Conservation (phyloP, 2,113 vertebrate species). For the Epinephelus cyanopodus region DNA sequence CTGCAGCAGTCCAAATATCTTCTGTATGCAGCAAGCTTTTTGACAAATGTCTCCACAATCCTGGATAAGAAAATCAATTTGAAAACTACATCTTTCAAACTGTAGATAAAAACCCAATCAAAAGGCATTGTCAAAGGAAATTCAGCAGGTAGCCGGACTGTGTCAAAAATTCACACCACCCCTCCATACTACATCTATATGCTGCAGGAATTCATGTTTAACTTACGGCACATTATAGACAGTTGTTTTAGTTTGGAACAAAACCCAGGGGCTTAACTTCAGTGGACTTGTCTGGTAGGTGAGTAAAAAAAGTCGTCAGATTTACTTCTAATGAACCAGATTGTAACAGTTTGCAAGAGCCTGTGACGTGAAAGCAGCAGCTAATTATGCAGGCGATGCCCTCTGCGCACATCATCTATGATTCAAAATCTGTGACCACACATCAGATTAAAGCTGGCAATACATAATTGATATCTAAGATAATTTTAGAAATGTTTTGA, state of each 20-base stretch:
- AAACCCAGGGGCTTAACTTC: not conserved
- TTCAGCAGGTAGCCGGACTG: not conserved
- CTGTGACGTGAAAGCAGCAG: not conserved
- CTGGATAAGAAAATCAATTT: slow-evolving; percentile 23
- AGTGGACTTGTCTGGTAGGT: not conserved
- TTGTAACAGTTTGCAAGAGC: slow-evolving; percentile 1
- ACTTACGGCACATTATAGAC: not conserved
- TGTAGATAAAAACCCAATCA: slow-evolving; percentile 50
- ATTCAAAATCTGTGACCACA: slow-evolving; percentile 48
- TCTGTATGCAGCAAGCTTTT: slow-evolving; percentile 11
- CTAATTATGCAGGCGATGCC: slow-evolving; percentile 2
- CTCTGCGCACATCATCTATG: slow-evolving; percentile 9
- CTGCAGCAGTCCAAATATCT: not conserved
- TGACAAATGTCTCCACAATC: slow-evolving; percentile 25
- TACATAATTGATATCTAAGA: slow-evolving; percentile 62
- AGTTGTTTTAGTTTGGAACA: slow-evolving; percentile 3
- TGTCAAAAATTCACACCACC: slow-evolving; percentile 24
- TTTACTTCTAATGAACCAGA: not conserved
- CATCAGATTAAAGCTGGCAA: slow-evolving; percentile 44
- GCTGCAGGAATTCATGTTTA: not conserved
- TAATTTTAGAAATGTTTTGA: slow-evolving; percentile 69
- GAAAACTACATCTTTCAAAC: slow-evolving; percentile 48
- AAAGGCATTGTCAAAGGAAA: slow-evolving; percentile 19
- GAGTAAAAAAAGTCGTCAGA: slow-evolving; percentile 3
- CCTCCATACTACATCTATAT: no score